Conservation (phyloP, 2,888 invertebrate species). For the Siphlonurus alternatus region DNA sequence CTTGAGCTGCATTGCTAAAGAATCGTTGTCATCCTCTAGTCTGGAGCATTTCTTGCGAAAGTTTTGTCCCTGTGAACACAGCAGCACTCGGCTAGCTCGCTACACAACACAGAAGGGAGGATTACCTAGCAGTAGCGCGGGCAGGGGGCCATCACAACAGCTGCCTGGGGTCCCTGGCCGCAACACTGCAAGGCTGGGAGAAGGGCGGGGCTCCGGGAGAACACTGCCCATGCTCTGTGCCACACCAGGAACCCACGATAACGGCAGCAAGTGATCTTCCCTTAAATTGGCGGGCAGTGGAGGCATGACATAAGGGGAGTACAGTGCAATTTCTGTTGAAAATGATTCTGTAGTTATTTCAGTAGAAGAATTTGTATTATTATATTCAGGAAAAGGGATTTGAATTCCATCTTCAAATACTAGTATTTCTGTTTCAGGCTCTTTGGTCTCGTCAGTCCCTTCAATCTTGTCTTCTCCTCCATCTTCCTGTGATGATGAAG, state of each 20-base stretch:
- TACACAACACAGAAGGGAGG: background rate
- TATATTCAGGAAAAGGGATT: no score
- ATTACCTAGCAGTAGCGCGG: background rate
- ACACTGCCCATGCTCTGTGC: background rate
- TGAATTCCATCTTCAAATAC: background rate
- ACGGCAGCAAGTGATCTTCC: background rate
- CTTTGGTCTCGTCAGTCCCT: background rate
- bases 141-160: background rate
- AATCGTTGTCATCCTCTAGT: constrained; percentile 94
- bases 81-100: constrained; percentile 13
- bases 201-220: background rate
- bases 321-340: background rate
- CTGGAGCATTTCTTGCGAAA: constrained; percentile 78
- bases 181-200: constrained; percentile 1
- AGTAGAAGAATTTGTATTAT: no score
- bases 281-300: background rate
- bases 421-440: background rate
- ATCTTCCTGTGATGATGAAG: no score
- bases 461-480: background rate
- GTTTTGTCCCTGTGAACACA: constrained; percentile 57
- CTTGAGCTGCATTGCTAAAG: constrained; percentile 84
- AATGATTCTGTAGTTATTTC: background rate
- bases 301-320: background rate
- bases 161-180: background rate
- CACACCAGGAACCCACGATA: background rate